Evolutionary conservation across 2,888 invertebrate species (phyloP).

Genomic region (Aporophyla nigra): DNA sequence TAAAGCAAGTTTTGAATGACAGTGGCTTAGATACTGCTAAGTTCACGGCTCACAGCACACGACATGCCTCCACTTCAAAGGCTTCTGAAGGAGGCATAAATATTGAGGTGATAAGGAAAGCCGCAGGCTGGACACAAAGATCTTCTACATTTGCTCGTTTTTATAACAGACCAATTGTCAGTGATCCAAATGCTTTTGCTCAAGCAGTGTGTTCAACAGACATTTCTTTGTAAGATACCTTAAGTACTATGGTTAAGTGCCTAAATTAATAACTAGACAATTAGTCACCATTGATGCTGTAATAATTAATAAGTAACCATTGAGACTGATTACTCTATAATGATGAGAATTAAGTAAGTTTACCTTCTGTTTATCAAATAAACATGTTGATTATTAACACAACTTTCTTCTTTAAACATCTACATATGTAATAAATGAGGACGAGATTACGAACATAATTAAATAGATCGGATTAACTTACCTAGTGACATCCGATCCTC

Average conservation of each 20-base stretch:
- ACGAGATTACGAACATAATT: not conserved
- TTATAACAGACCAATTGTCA: slow-evolving; percentile 9
- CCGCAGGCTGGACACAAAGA: slow-evolving; percentile 3
- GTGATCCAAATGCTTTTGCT: slow-evolving; percentile 1
- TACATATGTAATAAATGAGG: not conserved
- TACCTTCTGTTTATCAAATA: not conserved
- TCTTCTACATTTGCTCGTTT: slow-evolving; percentile 25
- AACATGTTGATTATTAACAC: not conserved
- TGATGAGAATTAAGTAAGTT: too few species aligned
- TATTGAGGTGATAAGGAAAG: slow-evolving; percentile 18
- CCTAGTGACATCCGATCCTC: not conserved
- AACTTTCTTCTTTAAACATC: not conserved
- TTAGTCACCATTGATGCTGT: too few species aligned
- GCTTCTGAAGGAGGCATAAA: slow-evolving; percentile 14
- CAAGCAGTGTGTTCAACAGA: not conserved
- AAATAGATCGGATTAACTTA: not conserved
- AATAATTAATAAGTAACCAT: too few species aligned
- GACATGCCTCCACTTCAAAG: slow-evolving; percentile 16
- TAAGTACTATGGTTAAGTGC: too few species aligned
- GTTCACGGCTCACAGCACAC: slow-evolving; percentile 20
- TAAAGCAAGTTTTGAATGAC: not conserved
- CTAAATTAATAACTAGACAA: too few species aligned
- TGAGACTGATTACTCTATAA: too few species aligned
- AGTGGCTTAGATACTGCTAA: slow-evolving; percentile 12
- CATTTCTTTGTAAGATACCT: too few species aligned